Evolutionary conservation across 2,888 invertebrate genomes (phyloP).

Genomic region (Trichopria drosophilae): DNA sequence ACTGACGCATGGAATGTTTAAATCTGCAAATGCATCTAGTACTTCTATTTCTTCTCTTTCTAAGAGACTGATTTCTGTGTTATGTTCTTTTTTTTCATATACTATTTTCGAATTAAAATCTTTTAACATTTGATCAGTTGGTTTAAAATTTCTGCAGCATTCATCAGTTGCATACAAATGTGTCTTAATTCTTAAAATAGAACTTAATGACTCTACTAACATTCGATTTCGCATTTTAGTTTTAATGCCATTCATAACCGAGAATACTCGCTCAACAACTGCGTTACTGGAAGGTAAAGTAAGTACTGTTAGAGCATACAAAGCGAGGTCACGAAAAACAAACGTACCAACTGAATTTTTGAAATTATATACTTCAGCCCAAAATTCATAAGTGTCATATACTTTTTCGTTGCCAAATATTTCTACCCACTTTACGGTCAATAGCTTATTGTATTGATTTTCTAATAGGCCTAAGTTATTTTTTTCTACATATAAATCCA

Average conservation of each 20-base stretch:
- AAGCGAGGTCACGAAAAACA: slow-evolving; percentile 16
- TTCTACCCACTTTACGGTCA: slow-evolving; percentile 17
- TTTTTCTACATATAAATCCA: not conserved
- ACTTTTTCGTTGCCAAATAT: too few relatives aligned
- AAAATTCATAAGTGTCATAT: slow-evolving; percentile 16
- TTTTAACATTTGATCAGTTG: too few relatives aligned
- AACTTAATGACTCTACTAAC: not conserved
- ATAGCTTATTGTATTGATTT: slow-evolving; percentile 19
- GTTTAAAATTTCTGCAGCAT: not conserved
- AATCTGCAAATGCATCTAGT: too few relatives aligned
- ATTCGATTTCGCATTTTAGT: slow-evolving; percentile 26
- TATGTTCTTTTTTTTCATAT: too few relatives aligned
- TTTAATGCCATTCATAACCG: slow-evolving; percentile 24
- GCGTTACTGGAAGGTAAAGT: slow-evolving; percentile 24
- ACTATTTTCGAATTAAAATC: too few relatives aligned
- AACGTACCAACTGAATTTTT: slow-evolving; percentile 22
- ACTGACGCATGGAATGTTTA: too few relatives aligned
- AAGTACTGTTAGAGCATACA: slow-evolving; percentile 15
- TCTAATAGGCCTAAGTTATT: slow-evolving; percentile 12
- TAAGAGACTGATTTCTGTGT: too few relatives aligned
- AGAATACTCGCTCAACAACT: slow-evolving; percentile 28
- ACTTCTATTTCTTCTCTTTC: too few relatives aligned
- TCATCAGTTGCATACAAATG: not conserved
- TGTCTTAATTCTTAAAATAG: slow-evolving; percentile 1
- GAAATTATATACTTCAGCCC: slow-evolving; percentile 19